These are phyloP conservation scores for Anhinga rufa DNA, from an alignment of 2,113 vertebrate species.

Conservation along the genomic window DNA sequence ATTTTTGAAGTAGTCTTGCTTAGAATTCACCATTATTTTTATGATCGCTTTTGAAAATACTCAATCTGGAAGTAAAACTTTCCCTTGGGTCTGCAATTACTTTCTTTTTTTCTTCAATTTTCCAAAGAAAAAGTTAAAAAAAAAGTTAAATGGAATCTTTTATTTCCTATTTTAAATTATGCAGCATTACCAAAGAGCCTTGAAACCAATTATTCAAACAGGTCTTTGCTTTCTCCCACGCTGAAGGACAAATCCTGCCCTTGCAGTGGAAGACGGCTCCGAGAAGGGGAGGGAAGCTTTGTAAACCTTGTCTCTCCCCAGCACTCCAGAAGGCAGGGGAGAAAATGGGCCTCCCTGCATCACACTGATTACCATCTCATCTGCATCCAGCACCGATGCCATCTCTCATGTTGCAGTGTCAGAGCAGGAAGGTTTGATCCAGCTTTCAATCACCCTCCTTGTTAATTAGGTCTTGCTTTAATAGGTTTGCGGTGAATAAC, in stretches of 20 bases:
- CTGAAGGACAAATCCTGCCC: not conserved
- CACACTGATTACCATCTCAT: not conserved
- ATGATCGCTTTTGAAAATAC: not conserved
- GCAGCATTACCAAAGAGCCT: not conserved
- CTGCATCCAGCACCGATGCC: not conserved
- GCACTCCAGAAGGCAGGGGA: not conserved
- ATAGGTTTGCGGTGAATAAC: not conserved
- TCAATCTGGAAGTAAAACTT: conserved; percentile 16
- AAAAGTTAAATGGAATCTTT: not conserved
- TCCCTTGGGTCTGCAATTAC: conserved; percentile 13
- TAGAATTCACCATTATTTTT: not conserved
- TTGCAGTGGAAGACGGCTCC: not conserved
- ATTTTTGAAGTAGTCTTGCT: not conserved
- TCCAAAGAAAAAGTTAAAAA: not conserved
- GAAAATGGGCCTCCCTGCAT: not conserved
- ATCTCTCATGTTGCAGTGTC: too few relatives aligned
- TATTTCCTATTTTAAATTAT: not conserved
- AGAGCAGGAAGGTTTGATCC: not conserved
- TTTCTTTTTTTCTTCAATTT: not conserved
- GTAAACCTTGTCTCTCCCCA: not conserved
- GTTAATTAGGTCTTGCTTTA: not conserved
- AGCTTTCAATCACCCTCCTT: not conserved
- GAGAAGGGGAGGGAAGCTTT: not conserved
- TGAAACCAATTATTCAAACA: not conserved
- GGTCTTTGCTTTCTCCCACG: not conserved